Percentiles rank a stretch among this genome's conserved stretches.
Conservation (phyloP, 2,888 invertebrate genomes). For the Cheilosia urbana region DNA sequence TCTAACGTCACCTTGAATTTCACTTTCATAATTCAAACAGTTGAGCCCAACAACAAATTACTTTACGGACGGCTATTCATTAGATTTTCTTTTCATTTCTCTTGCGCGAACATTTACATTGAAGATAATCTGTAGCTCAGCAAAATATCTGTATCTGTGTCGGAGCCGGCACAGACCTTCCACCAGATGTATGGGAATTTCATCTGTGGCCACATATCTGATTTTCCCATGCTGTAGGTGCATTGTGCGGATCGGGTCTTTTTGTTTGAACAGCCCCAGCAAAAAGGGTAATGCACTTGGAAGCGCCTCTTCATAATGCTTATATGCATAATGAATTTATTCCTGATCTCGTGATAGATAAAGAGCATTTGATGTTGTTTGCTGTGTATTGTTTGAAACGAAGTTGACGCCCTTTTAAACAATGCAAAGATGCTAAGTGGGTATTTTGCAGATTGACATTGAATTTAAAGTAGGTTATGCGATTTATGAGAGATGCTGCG, state of each 20-base stretch:
- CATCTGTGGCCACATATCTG: constrained; percentile 27
- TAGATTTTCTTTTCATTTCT: constrained; percentile 43
- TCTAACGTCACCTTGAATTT: constrained; percentile 48
- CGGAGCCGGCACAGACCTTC: constrained; percentile 29
- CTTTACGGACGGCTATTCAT: constrained; percentile 28
- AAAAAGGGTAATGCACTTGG: constrained; percentile 57
- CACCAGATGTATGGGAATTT: constrained; percentile 34
- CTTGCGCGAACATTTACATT: constrained; percentile 51
- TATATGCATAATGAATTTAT: constrained; percentile 43
- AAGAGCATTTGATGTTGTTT: constrained; percentile 10
- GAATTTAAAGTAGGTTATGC: constrained; percentile 29
- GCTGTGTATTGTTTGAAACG: background rate
- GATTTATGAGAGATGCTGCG: background rate
- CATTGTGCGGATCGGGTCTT: constrained; percentile 53
- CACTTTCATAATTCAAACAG: constrained; percentile 47
- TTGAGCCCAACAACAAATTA: constrained; percentile 33
- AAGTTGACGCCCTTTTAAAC: constrained; percentile 42
- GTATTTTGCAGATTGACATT: constrained; percentile 33
- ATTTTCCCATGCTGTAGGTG: constrained; percentile 53
- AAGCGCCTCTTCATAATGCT: constrained; percentile 49
- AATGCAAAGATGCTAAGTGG: background rate
- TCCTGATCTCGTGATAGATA: constrained; percentile 19
- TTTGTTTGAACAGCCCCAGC: constrained; percentile 2
- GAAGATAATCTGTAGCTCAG: constrained; percentile 12
- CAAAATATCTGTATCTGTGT: constrained; percentile 20